Conservation (phyloP, 2,113 vertebrate genomes). For the Rutilus rutilus region DNA sequence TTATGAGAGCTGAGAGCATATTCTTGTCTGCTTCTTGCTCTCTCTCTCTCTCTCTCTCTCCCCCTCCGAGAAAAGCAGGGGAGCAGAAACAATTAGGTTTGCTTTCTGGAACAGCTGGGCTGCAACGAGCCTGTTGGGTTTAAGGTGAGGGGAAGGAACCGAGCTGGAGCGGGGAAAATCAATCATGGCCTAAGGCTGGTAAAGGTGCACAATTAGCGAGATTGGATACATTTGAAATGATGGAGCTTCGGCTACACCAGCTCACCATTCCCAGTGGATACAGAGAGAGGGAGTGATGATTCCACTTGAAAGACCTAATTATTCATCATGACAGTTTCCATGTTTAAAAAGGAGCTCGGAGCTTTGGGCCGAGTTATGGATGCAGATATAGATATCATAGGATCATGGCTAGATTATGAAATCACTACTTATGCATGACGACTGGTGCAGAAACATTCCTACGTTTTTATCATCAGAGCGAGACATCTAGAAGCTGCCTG, state of each 20-base stretch:
- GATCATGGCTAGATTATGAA: conserved; percentile 2
- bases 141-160: conserved; percentile 27
- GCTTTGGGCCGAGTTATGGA: conserved; percentile 30
- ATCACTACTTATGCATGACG: neutral
- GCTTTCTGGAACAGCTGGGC: conserved; percentile 51
- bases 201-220: conserved; percentile 58
- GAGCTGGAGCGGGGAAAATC: conserved; percentile 43
- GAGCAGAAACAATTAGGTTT: conserved; percentile 35
- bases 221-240: conserved; percentile 48
- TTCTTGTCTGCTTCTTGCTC: conserved; percentile 48
- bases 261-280: conserved; percentile 26
- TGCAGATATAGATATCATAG: conserved; percentile 16
- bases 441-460: neutral
- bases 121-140: conserved; percentile 36
- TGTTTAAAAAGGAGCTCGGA: conserved; percentile 27
- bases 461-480: neutral
- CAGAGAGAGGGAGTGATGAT: conserved; percentile 14
- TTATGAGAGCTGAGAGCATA: conserved; percentile 57
- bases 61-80: conserved; percentile 6
- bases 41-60: conserved; percentile 32
- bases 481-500: conserved; percentile 1
- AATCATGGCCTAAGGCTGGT: conserved; percentile 50
- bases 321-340: conserved; percentile 37
- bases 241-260: conserved; percentile 26
- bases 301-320: conserved; percentile 44